Conservation (phyloP, 2,113 vertebrate species). For the Dolichallabes microphthalmus region DNA sequence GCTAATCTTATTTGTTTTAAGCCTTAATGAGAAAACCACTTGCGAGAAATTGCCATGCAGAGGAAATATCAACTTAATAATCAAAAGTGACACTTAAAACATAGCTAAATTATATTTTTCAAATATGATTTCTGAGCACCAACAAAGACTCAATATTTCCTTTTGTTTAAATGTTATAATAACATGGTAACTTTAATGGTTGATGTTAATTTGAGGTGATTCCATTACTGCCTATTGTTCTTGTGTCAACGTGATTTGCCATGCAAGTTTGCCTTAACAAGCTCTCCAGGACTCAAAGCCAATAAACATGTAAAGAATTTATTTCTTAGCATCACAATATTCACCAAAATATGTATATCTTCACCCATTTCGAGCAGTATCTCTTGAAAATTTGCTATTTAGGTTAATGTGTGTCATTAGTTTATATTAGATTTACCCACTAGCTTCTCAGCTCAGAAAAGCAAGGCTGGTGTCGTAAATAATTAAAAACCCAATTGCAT, state of each 20-base stretch:
- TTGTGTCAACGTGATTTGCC: conserved; percentile 6
- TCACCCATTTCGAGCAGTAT: background rate
- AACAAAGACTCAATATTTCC: background rate
- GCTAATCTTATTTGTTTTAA: background rate
- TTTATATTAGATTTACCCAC: background rate
- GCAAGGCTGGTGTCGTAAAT: background rate
- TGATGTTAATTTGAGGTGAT: conserved; percentile 1
- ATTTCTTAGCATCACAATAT: background rate
- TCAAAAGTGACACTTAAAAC: background rate
- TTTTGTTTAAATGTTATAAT: background rate
- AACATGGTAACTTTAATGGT: background rate
- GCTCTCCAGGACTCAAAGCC: too few species aligned
- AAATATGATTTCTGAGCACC: background rate
- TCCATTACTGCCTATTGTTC: background rate
- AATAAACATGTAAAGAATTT: too few species aligned
- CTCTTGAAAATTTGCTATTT: background rate
- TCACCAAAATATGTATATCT: background rate
- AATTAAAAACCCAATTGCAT: background rate
- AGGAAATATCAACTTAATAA: background rate
- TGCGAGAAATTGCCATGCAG: background rate
- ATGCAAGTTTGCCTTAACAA: background rate
- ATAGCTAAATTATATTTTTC: background rate
- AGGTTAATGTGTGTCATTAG: background rate
- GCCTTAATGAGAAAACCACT: background rate
- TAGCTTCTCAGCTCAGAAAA: background rate